These are phyloP conservation scores for Pelochelys cantorii DNA, from an alignment of 2,797 vertebrate genomes.

Conservation along the genomic window DNA sequence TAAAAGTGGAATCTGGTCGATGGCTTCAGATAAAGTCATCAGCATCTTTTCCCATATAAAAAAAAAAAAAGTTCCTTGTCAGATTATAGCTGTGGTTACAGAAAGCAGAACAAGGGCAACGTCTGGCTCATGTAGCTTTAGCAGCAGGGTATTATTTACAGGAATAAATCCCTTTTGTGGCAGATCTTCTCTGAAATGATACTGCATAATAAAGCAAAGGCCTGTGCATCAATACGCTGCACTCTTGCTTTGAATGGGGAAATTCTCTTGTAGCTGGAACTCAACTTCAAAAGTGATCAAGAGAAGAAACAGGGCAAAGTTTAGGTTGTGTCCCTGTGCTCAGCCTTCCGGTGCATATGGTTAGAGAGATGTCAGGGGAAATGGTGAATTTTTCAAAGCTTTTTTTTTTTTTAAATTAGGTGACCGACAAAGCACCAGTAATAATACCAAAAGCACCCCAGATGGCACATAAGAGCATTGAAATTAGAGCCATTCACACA, in stretches of 20 bases:
- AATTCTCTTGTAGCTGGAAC: background rate
- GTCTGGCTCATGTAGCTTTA: background rate
- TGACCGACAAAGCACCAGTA: background rate
- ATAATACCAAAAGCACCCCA: background rate
- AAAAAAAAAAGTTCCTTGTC: background rate
- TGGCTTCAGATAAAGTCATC: background rate
- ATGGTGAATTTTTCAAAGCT: background rate
- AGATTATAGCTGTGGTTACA: background rate
- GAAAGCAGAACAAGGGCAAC: background rate
- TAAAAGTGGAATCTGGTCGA: background rate
- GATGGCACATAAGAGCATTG: background rate
- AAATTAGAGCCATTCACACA: background rate
- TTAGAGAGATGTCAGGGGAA: background rate
- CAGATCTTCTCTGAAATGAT: conserved; percentile 6
- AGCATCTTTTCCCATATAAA: background rate
- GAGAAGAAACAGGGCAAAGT: background rate
- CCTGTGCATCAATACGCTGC: background rate
- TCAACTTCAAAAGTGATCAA: background rate
- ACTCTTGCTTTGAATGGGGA: background rate
- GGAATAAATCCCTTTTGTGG: background rate
- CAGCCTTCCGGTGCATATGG: background rate
- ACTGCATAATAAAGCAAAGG: background rate
- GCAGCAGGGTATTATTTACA: background rate
- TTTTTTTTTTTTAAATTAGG: background rate
- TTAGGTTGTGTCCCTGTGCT: rapidly evolving